Base-by-base conservation (phyloP, 2,113 vertebrate genomes). In the Embiotoca jacksoni region DNA sequence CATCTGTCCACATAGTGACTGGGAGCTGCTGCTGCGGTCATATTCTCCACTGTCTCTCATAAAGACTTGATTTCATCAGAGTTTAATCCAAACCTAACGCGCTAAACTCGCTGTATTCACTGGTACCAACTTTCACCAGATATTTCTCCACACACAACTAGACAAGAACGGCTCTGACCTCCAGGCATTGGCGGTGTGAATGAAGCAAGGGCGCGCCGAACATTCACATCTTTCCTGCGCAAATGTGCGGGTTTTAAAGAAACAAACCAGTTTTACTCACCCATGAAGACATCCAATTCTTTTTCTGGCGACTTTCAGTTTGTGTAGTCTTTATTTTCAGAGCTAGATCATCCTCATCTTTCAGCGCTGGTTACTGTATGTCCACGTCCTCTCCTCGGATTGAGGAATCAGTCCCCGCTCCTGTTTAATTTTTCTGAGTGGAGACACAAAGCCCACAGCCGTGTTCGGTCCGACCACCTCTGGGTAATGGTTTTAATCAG, bases 181-280 rank as follows among this genome's bases (percentile, higher is more conserved):
- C 77, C 60, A 35, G 0, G 23, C 44, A 49, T 7, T 5, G 14
- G n/a, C 35, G 16, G n/a, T 32, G 50, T 36, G 52, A 60, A 53
- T 41, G 53, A 44, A 0, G 1, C 44, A 41, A 41, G n/a, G 23
- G 56, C 67, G 81, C 69, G 7, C 41, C 10, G 2, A 13, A 32
- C 69, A 11, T 46, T 47, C 31, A 41, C 49, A 3, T 14, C 0
- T 35, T 47, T 32, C 23, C 6, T 5, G 9, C 33, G 52, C 44
- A 23, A 23, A 23, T 23, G 23, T 23, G 30, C 6, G 23, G 9
- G 1, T 32, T 32, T 55, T 4, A 3, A 0, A 4, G 14, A 56
- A 9, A 54, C 15, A 9, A n/a, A 52, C n/a, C 7, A 49, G 1
- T 8, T 78, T 44, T 61, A 91, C 90, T 91, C 66, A 91, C 90